phyloP scores from a whole-genome alignment of 2,888 invertebrate species.

The Aricia artaxerxes region DNA sequence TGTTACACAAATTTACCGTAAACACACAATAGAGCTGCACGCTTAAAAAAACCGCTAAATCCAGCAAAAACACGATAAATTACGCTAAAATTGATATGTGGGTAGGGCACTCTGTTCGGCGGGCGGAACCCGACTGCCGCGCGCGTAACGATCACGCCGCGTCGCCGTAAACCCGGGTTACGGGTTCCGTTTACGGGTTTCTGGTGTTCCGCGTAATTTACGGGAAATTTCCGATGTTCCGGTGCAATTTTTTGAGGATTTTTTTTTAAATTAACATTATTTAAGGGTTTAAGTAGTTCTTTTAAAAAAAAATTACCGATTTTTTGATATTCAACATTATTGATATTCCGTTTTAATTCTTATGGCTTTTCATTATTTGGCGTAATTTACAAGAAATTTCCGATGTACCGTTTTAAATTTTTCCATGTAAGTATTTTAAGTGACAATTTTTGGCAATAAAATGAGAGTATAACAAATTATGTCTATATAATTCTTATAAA shows the following conservation, averaged over 20 bases:
- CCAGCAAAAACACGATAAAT: constrained; percentile 44
- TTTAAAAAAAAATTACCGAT: too few species aligned
- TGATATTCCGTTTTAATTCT: neutral
- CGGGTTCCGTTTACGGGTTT: neutral
- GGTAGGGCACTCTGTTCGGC: constrained; percentile 58
- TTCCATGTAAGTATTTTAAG: too few species aligned
- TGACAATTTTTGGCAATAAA: too few species aligned
- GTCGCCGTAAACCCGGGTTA: neutral
- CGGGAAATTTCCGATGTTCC: neutral
- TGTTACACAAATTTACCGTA: neutral
- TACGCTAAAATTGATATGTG: constrained; percentile 65
- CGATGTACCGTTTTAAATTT: neutral
- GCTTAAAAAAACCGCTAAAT: constrained; percentile 38
- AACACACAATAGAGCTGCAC: constrained; percentile 26
- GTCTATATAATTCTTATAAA: too few species aligned
- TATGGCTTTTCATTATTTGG: neutral
- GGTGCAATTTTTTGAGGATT: too few species aligned
- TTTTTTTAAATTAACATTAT: too few species aligned
- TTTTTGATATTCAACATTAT: too few species aligned
- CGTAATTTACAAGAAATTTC: neutral
- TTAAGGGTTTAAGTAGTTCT: too few species aligned
- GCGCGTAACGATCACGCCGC: constrained; percentile 31
- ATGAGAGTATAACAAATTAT: too few species aligned
- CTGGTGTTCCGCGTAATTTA: neutral
- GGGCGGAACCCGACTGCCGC: constrained; percentile 64